Base-by-base conservation (phyloP, 2,113 vertebrate species). In the Daphoenositta chrysoptera region DNA sequence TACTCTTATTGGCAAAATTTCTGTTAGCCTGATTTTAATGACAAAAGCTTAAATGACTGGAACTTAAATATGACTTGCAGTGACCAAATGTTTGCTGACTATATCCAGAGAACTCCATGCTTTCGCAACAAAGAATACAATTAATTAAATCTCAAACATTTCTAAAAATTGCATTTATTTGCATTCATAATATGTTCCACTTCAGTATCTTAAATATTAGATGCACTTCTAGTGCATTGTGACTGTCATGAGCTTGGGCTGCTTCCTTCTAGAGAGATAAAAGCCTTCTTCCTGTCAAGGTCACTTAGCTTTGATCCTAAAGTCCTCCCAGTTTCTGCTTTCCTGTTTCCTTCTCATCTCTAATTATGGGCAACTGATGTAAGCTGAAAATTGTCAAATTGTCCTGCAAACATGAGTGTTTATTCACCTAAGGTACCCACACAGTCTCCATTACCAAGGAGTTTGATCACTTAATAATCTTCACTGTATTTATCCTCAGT, bases 231-330 rank as follows among this genome's bases (percentile, higher is more conserved):
- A 86, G 28, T 31, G n/a, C 44, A 50, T 22, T 89, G 42, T 60
- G 37, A 45, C 37, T 71, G 20, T 64, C 7, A 0, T 56, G 47
- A 68, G 31, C 51, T 92, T 71, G 77, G 65, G 40, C 39, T 71
- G 72, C 42, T 86, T 90, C 80, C 35, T 87, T 92, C 42, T 87
- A 56, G 27, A 89, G 64, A 70, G 72, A 66, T 77, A 90, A 96
- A 93, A 93, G 48, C 56, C 51, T 87, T 75, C 42, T 86, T 83
- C 42, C 76, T 81, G 35, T 87, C 89, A 95, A 92, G 95, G 94
- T 93, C 89, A 90, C 44, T 93, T 78, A 92, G 35, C 64, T 75
- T 90, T 92, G 56, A 93, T 94, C 51, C 83, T 40, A 1, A 89
- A 70, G 80, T 75, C 56, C 44, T 89, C 72, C 68, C 27, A 71